Evolutionary conservation across 2,888 invertebrate species (phyloP).

Genomic region (Hetaerina titia): DNA sequence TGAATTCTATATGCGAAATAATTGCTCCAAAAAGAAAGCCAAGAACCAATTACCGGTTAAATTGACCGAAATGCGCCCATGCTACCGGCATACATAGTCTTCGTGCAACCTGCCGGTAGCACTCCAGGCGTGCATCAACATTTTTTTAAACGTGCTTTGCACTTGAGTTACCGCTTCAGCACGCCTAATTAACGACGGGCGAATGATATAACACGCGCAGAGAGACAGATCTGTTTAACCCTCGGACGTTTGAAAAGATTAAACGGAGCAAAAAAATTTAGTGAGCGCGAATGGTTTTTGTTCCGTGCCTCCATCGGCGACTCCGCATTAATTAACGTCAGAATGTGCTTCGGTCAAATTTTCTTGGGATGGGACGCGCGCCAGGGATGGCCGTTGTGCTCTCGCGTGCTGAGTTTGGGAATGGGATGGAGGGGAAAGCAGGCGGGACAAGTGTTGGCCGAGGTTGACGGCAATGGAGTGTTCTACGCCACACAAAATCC

Average conservation of each 20-base stretch:
- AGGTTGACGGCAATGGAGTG: background rate
- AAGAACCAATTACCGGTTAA: too few relatives aligned
- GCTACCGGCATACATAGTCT: too few relatives aligned
- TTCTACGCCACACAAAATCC: background rate
- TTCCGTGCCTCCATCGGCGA: background rate
- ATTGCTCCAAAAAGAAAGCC: too few relatives aligned
- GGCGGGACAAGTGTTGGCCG: background rate
- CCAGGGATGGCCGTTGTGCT: background rate
- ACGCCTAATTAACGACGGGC: background rate
- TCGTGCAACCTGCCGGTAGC: too few relatives aligned
- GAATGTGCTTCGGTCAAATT: background rate
- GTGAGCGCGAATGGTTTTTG: background rate
- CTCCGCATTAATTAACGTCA: background rate
- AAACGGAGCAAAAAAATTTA: background rate
- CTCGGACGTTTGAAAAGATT: background rate
- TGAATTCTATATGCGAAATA: too few relatives aligned
- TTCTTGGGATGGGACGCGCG: background rate
- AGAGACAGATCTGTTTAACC: background rate
- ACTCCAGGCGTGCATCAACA: background rate
- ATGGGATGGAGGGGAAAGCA: background rate
- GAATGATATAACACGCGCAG: background rate
- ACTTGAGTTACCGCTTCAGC: background rate
- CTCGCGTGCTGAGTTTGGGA: background rate
- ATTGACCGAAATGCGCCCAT: too few relatives aligned
- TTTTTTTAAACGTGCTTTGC: background rate